Evolutionary conservation across 2,888 invertebrate genomes (phyloP).

Genomic region (Craniophora ligustri): DNA sequence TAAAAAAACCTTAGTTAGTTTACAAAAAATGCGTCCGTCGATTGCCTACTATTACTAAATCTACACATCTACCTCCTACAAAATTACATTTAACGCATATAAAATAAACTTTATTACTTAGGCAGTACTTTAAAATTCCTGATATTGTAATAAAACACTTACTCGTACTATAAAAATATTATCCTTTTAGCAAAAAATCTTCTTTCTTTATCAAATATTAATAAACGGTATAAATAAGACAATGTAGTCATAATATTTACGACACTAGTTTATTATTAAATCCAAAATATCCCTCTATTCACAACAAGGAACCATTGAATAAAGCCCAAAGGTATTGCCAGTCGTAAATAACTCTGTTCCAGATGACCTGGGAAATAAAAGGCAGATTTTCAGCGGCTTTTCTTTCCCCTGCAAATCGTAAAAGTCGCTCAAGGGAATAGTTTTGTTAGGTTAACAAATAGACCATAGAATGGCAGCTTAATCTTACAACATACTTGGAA

Average conservation of each 20-base stretch:
- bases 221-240: conserved; percentile 18
- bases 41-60: too few species aligned
- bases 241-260: too few species aligned
- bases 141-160: too few species aligned
- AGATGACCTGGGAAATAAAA: conserved; percentile 32
- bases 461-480: neutral
- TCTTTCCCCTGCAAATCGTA: conserved; percentile 28
- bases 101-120: too few species aligned
- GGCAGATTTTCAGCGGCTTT: conserved; percentile 16
- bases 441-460: conserved; percentile 28
- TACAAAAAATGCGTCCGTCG: too few species aligned
- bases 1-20: too few species aligned
- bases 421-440: conserved; percentile 35
- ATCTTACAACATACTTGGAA: neutral
- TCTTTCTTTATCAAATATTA: conserved; percentile 35
- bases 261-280: neutral
- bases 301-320: conserved; percentile 3
- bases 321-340: conserved; percentile 13
- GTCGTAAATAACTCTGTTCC: conserved; percentile 29
- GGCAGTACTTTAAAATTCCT: too few species aligned
- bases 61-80: too few species aligned
- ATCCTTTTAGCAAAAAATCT: too few species aligned
- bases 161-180: too few species aligned
- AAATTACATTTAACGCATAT: too few species aligned
- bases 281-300: neutral